Evolutionary conservation across 2,113 vertebrate species (phyloP), one percentile per base, ranked within the genome.

Genomic region (Cottus gobio): DNA sequence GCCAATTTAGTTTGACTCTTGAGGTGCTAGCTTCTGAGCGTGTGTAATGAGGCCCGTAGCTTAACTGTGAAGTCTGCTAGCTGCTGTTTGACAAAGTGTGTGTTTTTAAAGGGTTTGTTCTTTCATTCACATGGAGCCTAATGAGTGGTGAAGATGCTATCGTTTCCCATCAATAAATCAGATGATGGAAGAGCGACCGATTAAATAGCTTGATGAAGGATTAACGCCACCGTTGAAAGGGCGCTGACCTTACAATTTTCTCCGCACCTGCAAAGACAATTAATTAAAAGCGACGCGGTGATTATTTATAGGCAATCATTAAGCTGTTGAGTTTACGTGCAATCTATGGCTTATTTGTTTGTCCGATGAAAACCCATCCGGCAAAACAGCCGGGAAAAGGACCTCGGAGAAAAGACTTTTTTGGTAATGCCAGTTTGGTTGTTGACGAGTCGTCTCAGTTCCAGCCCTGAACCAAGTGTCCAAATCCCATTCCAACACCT

Each of bases 1-100:
- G 65, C 77, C 84, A 89, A 82, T 91, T 88, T 90, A 57, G 77
- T 79, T 75, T 72, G 72, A 82, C 75, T 86, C 85, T 80, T 75
- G 57, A 87, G 78, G 81, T 75, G 80, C 77, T 82, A 39, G 65
- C 71, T 71, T 86, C 76, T 42, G 85, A 85, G 80, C 1, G 34
- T 37, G 58, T 87, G 85, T 85, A 91, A 87, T 88, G 87, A 90
- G 85, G 75, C 80, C 78, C 7, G 1, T 71, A 78, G 85, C 81
- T 68, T 86, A 62, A 68, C 81, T 68, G 46, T 76, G 75, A 87
- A 71, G 74, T 77, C 77, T 66, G 74, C 75, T 79, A 12, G 69
- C 70, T 67, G 80, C 63, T 44, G 44, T 70, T 82, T 82, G 71
- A 79, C 86, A 66, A 75, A 86, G 71, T 44, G 9, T 50, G 3